Conservation (phyloP, 2,888 invertebrate species). For the Agrotis segetum region DNA sequence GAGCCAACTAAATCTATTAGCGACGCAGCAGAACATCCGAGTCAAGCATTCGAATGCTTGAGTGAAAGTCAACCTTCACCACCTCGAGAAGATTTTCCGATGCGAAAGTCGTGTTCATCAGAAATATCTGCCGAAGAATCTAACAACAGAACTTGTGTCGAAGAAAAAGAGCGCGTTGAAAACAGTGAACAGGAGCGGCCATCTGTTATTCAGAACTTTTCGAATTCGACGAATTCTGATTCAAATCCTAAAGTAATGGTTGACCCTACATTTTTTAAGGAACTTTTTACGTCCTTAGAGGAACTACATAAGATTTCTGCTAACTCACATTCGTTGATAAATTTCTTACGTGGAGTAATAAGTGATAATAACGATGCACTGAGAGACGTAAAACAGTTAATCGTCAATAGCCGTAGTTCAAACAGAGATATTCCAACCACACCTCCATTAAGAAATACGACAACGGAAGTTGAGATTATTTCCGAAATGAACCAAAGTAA, state of each 20-base stretch:
- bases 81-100: constrained; percentile 2
- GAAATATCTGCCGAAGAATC: background rate
- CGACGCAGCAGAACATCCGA: background rate
- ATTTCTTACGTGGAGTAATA: background rate
- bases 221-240: background rate
- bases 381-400: constrained; percentile 1
- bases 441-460: background rate
- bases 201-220: constrained; percentile 3
- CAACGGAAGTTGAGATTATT: background rate
- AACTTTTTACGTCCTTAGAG: background rate
- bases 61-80: background rate
- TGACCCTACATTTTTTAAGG: background rate
- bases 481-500: constrained; percentile 4
- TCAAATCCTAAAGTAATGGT: background rate
- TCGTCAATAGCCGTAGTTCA: constrained; percentile 1
- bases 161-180: background rate
- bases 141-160: background rate
- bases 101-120: constrained; percentile 1
- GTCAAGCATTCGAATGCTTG: background rate
- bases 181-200: background rate
- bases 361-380: background rate
- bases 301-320: background rate
- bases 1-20: background rate
- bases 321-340: background rate
- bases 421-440: background rate